Conservation (phyloP, 2,888 invertebrate genomes). For the Parnassius glacialis region DNA sequence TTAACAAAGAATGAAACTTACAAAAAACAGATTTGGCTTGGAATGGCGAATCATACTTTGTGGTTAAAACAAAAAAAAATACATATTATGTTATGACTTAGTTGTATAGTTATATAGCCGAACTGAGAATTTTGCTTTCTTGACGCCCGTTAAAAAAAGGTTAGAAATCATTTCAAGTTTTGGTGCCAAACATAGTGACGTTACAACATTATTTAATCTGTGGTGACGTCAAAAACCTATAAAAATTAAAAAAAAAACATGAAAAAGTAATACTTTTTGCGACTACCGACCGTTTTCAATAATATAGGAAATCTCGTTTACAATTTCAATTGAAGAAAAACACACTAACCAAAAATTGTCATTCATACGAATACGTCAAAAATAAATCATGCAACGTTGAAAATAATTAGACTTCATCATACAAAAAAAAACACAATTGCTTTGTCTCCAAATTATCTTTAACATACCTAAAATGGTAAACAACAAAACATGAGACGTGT, state of each 20-base stretch:
- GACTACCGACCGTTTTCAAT: constrained; percentile 18
- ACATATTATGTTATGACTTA: too few relatives aligned
- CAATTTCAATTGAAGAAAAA: constrained; percentile 13
- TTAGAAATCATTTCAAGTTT: neutral
- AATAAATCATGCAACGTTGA: constrained; percentile 9
- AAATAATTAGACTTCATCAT: constrained; percentile 7
- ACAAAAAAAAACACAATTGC: constrained; percentile 17
- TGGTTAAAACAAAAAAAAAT: too few relatives aligned
- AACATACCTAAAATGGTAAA: constrained; percentile 59
- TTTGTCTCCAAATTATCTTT: constrained; percentile 14
- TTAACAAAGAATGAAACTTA: too few relatives aligned
- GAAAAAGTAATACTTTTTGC: constrained; percentile 4
- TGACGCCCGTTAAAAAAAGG: neutral
- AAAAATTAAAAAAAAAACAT: neutral
- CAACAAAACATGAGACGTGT: constrained; percentile 50
- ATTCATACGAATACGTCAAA: constrained; percentile 12
- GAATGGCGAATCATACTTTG: too few relatives aligned
- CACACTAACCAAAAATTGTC: constrained; percentile 5
- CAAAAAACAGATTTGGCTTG: too few relatives aligned
- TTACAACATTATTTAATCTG: too few relatives aligned
- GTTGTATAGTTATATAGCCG: too few relatives aligned
- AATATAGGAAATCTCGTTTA: constrained; percentile 20
- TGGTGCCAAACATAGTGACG: neutral
- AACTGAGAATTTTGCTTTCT: too few relatives aligned
- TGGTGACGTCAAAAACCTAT: neutral